Conservation (phyloP, 2,888 invertebrate genomes). For the Lycia hirtaria region DNA sequence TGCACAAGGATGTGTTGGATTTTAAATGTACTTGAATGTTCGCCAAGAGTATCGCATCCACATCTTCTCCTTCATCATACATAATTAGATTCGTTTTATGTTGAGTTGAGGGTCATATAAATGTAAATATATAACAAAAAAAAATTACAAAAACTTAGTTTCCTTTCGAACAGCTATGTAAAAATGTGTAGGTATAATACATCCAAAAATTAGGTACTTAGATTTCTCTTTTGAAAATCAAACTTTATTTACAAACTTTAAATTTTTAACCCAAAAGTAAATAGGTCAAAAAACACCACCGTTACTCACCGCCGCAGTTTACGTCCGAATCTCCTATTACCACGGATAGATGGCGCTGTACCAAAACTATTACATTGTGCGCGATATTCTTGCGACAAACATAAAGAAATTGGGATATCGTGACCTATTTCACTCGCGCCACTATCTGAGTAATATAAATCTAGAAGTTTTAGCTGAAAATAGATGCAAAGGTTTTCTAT, state of each 20-base stretch:
- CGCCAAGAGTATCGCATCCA: too few relatives aligned
- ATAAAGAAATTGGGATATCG: slow-evolving; percentile 62
- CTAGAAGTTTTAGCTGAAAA: slow-evolving; percentile 18
- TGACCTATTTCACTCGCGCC: slow-evolving; percentile 57
- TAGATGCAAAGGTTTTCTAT: slow-evolving; percentile 22
- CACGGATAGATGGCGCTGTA: slow-evolving; percentile 75
- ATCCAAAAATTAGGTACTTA: too few relatives aligned
- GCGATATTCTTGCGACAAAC: slow-evolving; percentile 47
- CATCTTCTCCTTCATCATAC: too few relatives aligned
- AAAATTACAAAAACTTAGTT: too few relatives aligned
- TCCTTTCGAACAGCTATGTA: too few relatives aligned
- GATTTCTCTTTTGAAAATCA: too few relatives aligned
- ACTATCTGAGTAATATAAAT: slow-evolving; percentile 36
- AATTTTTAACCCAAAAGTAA: slow-evolving; percentile 62
- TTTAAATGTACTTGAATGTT: too few relatives aligned
- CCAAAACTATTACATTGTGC: slow-evolving; percentile 58
- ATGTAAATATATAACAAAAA: too few relatives aligned
- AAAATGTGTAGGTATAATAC: too few relatives aligned
- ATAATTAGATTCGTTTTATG: too few relatives aligned
- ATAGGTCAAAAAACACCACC: slow-evolving; percentile 72
- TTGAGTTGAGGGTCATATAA: too few relatives aligned
- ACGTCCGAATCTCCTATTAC: slow-evolving; percentile 72
- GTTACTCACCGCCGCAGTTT: slow-evolving; percentile 64
- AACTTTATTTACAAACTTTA: neutral
- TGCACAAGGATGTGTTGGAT: too few relatives aligned